Evolutionary conservation across 2,113 vertebrate genomes (phyloP).

Genomic region (Silurus asotus): DNA sequence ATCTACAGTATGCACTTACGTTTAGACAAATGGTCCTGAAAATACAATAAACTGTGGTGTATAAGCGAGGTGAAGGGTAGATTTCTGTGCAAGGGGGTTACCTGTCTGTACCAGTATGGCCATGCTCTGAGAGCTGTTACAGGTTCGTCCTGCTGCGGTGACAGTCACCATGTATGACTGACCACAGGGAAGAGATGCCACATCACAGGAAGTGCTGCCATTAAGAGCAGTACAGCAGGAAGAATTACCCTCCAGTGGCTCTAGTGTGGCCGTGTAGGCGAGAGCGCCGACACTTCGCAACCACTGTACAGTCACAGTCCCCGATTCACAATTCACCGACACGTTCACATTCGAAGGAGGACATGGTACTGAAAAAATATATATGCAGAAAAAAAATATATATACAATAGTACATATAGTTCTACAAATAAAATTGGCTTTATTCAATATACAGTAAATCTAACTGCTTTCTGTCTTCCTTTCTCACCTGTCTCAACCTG

Average conservation of each 20-base stretch:
- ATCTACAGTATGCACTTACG: not conserved
- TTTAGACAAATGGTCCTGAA: not conserved
- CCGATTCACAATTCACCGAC: constrained; percentile 59
- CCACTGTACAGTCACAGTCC: constrained; percentile 65
- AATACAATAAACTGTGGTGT: not conserved
- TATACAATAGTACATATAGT: not conserved
- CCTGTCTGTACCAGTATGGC: constrained; percentile 65
- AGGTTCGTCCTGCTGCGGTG: constrained; percentile 67
- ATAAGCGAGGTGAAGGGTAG: not conserved
- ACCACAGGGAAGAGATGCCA: constrained; percentile 69
- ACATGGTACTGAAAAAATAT: constrained; percentile 68
- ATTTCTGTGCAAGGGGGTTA: constrained; percentile 43
- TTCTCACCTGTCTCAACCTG: constrained; percentile 65
- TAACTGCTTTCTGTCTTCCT: not conserved
- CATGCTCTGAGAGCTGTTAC: constrained; percentile 71
- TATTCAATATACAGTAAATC: not conserved
- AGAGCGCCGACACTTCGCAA: constrained; percentile 57
- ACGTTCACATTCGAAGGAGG: constrained; percentile 57
- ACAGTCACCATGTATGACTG: constrained; percentile 66
- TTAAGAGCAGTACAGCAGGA: constrained; percentile 61
- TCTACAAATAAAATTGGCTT: not conserved
- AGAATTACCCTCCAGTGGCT: constrained; percentile 44
- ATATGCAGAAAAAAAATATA: not conserved
- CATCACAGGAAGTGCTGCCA: constrained; percentile 57
- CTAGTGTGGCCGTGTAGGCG: constrained; percentile 68